Evolutionary conservation across 1,140 invertebrate genomes (phyloP).

Genomic region (Meloidogyne floridensis): DNA sequence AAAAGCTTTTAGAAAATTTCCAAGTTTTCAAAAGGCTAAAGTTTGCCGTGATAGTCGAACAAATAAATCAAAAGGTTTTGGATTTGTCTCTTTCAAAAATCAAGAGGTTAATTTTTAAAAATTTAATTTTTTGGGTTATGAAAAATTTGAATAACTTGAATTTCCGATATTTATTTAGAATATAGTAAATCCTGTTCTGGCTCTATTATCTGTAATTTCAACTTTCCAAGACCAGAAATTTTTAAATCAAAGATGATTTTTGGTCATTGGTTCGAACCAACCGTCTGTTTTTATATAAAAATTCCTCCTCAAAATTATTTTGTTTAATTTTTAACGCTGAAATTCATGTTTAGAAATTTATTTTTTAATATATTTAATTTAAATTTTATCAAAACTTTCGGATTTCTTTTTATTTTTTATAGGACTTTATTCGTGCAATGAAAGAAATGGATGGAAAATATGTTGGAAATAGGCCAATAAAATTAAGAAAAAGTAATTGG

Average conservation of each 20-base stretch:
- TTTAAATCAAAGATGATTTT: background rate
- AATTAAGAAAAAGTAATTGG: slow-evolving; percentile 93
- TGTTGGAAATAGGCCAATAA: slow-evolving; percentile 95
- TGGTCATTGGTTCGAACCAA: no score
- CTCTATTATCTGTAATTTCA: no score
- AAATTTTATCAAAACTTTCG: no score
- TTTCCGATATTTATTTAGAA: no score
- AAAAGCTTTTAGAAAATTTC: slow-evolving; percentile 81
- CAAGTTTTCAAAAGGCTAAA: slow-evolving; percentile 89
- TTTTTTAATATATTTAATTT: no score
- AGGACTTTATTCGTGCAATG: slow-evolving; percentile 96
- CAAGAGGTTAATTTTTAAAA: slow-evolving; percentile 69
- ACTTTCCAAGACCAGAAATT: background rate
- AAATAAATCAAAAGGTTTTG: slow-evolving; percentile 97
- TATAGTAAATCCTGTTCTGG: no score
- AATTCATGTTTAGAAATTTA: no score
- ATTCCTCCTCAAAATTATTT: no score
- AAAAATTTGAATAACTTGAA: background rate
- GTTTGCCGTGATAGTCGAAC: slow-evolving; percentile 93
- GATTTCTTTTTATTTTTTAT: slow-evolving; percentile 52
- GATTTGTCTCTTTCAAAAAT: slow-evolving; percentile 97
- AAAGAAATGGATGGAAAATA: slow-evolving; percentile 92
- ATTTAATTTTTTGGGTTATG: background rate
- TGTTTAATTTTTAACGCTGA: no score
- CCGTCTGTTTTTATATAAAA: no score